Evolutionary conservation across 2,888 invertebrate species (phyloP), one percentile per base, ranked within the genome.

Genomic region (Apodemia zela): DNA sequence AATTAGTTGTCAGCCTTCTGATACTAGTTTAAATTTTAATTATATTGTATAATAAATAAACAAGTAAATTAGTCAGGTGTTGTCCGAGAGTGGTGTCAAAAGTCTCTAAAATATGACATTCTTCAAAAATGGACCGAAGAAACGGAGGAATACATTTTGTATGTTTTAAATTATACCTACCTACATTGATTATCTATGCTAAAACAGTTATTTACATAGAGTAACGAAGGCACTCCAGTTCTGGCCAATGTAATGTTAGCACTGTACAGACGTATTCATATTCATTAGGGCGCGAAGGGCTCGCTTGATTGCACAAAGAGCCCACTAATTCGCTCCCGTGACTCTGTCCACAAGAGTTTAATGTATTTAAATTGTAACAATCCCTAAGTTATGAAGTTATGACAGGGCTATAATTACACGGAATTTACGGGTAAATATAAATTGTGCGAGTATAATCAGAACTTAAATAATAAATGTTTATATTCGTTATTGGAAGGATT

Each of bases 271-370:
- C 51, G 82, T 88, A 88, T 89, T 89, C 88, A 89, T 87, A 89
- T 89, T 91, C 90, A 89, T 90, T 88, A 89, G 85, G 81, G 79
- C 82, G 84, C 82, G 84, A 86, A 87, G 87, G 86, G 85, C 81
- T 74, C 84, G 92, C 87, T 84, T 92, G 92, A 92, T 92, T 92
- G 92, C 92, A 92, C 92, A 92, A 92, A 92, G 92, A 87, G 88
- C 81, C 73, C 76, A 82, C 89, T 91, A 92, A 92, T 92, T 91
- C 79, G 76, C 80, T 77, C 81, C 80, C 68, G 65, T 67, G 66
- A 67, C 63, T 65, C 63, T 58, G 33, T 21, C 51, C 21, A 15
- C 51, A 18, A 42, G 21, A 51, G 51, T 51, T 51, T 51, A 51
- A 51, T 51, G 11, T 51, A 51, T 51, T 51, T 51, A 51, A 51